Percentiles rank a stretch among this genome's conserved stretches.
These are phyloP conservation scores for Beroe ovata DNA, from an alignment of 37 sponge, comb jelly and placozoan genomes.

Conservation along the genomic window DNA sequence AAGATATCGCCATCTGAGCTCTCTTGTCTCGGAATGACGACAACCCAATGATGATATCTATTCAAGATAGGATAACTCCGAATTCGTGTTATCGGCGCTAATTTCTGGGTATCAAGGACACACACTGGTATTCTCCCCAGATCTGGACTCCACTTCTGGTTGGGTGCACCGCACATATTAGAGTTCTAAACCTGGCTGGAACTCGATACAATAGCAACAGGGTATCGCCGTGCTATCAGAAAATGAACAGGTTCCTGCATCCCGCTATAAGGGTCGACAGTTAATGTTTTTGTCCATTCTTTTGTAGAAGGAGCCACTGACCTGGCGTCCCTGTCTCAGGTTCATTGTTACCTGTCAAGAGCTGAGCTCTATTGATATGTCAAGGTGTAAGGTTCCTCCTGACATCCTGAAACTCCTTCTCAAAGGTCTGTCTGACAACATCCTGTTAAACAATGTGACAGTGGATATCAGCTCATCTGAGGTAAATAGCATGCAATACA, in stretches of 20 bases:
- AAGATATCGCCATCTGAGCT: too few relatives aligned
- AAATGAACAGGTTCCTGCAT: slow-evolving; percentile 31
- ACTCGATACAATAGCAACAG: not conserved
- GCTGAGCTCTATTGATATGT: not conserved
- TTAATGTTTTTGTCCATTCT: too few relatives aligned
- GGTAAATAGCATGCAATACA: slow-evolving; percentile 8
- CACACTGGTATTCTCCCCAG: too few relatives aligned
- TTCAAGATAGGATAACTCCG: too few relatives aligned
- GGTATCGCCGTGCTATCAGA: not conserved
- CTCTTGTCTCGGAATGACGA: too few relatives aligned
- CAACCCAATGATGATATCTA: too few relatives aligned
- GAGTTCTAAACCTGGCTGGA: not conserved
- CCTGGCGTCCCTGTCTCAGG: not conserved
- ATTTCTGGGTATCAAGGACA: too few relatives aligned
- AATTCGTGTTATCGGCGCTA: too few relatives aligned
- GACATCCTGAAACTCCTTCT: slow-evolving; percentile 12
- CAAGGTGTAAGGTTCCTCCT: slow-evolving; percentile 30
- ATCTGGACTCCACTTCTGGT: slow-evolving; percentile 54
- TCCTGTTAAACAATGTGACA: not conserved
- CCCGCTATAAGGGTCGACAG: not conserved
- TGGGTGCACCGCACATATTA: not conserved
- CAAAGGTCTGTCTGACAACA: slow-evolving; percentile 28
- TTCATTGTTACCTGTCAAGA: slow-evolving; percentile 20
- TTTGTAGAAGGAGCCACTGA: too few relatives aligned
- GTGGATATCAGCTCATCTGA: not conserved